Evolutionary conservation across 2,888 invertebrate genomes (phyloP).

Genomic region (Leucoptera coffeella): DNA sequence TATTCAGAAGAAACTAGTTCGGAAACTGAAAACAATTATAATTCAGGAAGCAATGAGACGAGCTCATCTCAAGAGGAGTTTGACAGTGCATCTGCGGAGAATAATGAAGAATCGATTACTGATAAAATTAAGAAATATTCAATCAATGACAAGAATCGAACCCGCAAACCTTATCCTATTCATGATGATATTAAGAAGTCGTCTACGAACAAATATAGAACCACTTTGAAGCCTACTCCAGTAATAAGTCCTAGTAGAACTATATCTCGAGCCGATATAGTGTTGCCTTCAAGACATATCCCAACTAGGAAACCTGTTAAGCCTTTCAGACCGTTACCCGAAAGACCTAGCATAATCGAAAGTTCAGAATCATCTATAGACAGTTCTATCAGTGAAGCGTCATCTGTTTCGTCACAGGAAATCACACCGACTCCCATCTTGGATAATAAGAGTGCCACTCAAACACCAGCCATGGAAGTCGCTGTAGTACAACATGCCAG

Average conservation of each 20-base stretch:
- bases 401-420: no score
- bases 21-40: no score
- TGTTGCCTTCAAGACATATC: conserved; percentile 20
- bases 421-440: no score
- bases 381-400: no score
- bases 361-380: conserved; percentile 33
- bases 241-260: conserved; percentile 27
- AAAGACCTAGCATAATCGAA: conserved; percentile 24
- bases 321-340: conserved; percentile 11
- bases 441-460: no score
- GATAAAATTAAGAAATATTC: conserved; percentile 22
- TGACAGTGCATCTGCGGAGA: no score
- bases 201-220: conserved; percentile 18
- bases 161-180: conserved; percentile 32
- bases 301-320: conserved; percentile 20
- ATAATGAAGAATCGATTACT: conserved; percentile 18
- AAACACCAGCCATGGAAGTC: no score
- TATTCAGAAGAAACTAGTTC: no score
- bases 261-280: conserved; percentile 23
- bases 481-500: no score
- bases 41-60: no score
- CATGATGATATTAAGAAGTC: conserved; percentile 22
- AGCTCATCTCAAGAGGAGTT: no score
- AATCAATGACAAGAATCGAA: conserved; percentile 23
- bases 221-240: conserved; percentile 16